phyloP scores from a whole-genome alignment of 2,113 vertebrate species.

The Pyrgilauda ruficollis region DNA sequence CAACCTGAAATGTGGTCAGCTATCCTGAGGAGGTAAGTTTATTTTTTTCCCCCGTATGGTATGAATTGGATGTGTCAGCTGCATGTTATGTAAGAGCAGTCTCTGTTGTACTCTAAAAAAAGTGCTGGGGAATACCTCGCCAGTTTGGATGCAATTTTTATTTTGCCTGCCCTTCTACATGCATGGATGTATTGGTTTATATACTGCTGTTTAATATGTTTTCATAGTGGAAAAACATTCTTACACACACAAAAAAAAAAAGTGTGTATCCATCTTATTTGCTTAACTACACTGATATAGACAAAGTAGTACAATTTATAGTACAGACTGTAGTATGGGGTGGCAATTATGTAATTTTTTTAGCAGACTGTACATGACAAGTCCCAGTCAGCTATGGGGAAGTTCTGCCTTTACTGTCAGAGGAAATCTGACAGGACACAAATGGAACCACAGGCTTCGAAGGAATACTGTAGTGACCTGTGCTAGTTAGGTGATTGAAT shows the following conservation, averaged over 20 bases:
- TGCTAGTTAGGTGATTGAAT: neutral
- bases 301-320: neutral
- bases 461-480: neutral
- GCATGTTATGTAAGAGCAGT: fast-evolving
- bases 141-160: neutral
- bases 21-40: neutral
- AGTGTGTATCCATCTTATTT: fast-evolving
- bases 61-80: neutral
- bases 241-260: neutral
- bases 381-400: neutral
- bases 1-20: neutral
- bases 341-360: neutral
- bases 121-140: neutral
- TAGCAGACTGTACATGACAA: neutral
- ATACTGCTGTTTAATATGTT: neutral
- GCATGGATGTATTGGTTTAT: neutral
- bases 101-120: neutral
- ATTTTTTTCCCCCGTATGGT: neutral
- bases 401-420: neutral
- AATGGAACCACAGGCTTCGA: neutral
- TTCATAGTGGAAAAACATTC: neutral
- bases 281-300: neutral
- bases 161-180: neutral
- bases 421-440: neutral
- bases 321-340: neutral